Evolutionary conservation across 2,888 invertebrate species (phyloP).

Genomic region (Rotaria socialis): DNA sequence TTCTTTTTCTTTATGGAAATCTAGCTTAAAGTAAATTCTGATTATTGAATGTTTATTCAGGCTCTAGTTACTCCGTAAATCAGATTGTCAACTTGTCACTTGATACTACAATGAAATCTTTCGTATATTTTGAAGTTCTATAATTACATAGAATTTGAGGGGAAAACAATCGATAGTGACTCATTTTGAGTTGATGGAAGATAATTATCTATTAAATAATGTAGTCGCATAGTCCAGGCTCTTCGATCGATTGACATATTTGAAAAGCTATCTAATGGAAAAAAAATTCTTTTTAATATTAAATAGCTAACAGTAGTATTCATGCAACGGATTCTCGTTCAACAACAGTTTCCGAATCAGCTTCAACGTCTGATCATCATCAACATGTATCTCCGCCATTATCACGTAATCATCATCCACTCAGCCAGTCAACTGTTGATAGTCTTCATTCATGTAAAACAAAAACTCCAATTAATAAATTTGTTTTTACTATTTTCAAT

Average conservation of each 20-base stretch:
- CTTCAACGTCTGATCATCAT: neutral
- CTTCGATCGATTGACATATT: no score
- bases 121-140: no score
- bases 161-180: no score
- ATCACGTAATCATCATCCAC: slow-evolving; percentile 4
- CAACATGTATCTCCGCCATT: slow-evolving; percentile 16
- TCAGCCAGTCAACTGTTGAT: slow-evolving; percentile 27
- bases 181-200: no score
- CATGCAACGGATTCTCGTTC: neutral
- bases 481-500: neutral
- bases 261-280: no score
- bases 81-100: no score
- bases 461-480: neutral
- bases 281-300: neutral
- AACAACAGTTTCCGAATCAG: slow-evolving; percentile 1
- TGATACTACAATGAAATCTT: no score
- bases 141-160: no score
- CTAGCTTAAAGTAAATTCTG: neutral
- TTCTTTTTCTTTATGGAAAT: neutral
- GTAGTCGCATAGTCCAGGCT: no score
- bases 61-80: no score
- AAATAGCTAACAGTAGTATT: neutral
- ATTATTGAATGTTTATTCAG: no score
- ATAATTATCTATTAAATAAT: no score
- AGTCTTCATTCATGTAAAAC: slow-evolving; percentile 21